Base-by-base conservation (phyloP, 1,140 invertebrate species). In the Drosophila nikananu region DNA sequence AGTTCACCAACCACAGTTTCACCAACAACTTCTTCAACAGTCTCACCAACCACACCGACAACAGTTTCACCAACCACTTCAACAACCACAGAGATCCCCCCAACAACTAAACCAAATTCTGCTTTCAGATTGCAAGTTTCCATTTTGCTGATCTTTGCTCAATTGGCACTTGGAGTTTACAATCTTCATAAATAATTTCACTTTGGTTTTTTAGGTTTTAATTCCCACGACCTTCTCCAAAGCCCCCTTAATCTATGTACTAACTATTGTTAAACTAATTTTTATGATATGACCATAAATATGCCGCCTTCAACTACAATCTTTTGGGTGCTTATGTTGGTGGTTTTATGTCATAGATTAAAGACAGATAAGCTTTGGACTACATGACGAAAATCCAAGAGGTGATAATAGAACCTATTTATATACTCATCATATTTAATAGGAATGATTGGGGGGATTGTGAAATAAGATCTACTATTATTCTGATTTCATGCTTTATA, bases 51-150 rank as follows among this genome's bases (percentile, higher is more conserved):
- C 0, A 41, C 15, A 15, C 13, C 44, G 4, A n/a, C 73, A 30
- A 64, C 64, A 25, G 37, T 13, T 10, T n/a, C 70, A 27, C 37
- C 70, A 25, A 64, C 63, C 3, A 44, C 27, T 41, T 39, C 60
- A 4, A 52, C 79, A 6, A 63, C 82, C 17, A 65, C 79, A 23
- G 46, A 48, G 2, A 62, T 63, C 4, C 60, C 80, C 1, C 30
- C 83, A n/a, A 83, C 80, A 27, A 80, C 77, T 6, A 74, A 78
- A n/a, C 80, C 83, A 1, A 80, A 63, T 57, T 59, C 64, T 5
- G 81, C 81, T 10, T 19, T 42, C 10, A 65, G 62, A 30, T 52
- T 83, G 9, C 51, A 30, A 15, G 46, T 72, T 65, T 63, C 80
- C 6, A 25, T 77, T 35, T 27, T 77, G 37, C 48, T 87, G 55